Evolutionary conservation across 2,797 vertebrate species (phyloP), one percentile per base, ranked within the genome.

Genomic region (Poeciliopsis infans): DNA sequence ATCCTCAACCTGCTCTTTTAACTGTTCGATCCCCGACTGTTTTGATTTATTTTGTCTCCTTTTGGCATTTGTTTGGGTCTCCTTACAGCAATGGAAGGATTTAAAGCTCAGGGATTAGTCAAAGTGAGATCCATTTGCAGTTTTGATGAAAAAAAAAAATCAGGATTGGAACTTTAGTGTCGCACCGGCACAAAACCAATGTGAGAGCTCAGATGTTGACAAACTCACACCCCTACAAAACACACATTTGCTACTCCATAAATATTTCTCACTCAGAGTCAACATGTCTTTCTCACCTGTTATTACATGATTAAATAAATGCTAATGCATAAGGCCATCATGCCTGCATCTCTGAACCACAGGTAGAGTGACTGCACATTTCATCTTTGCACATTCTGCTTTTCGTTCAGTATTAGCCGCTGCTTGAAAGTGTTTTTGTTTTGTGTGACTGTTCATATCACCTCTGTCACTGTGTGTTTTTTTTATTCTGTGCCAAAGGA

Each of bases 1-100:
- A 89, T 90, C 83, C 86, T 93, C 87, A 90, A 90, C 86, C 91
- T 90, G 84, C 87, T 88, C 69, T 12, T 72, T 79, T 74, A 68
- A 0, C 85, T 77, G 77, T 77, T 80, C 77, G 90, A 86, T 82
- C 78, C 85, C 83, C n/a, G 45, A 89, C 76, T 86, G 83, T 90
- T 90, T 90, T 80, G 85, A 87, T 90, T 90, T 85, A 82, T 92
- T 89, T 82, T 33, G 75, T 84, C 71, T 87, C 79, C 51, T 70
- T 83, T 49, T 80, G 51, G 80, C 81, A 80, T 87, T 93, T 91
- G 84, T 91, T 88, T 85, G 79, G 31, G 68, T 87, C 43, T 86
- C 85, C 83, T 90, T 88, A 90, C 84, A 86, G 87, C 79, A 61
- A 49, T 59, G 61, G 41, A 72, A 72, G 84, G 90, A 92, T 92